phyloP scores from a whole-genome alignment of 2,888 invertebrate genomes.

The Tuta absoluta region DNA sequence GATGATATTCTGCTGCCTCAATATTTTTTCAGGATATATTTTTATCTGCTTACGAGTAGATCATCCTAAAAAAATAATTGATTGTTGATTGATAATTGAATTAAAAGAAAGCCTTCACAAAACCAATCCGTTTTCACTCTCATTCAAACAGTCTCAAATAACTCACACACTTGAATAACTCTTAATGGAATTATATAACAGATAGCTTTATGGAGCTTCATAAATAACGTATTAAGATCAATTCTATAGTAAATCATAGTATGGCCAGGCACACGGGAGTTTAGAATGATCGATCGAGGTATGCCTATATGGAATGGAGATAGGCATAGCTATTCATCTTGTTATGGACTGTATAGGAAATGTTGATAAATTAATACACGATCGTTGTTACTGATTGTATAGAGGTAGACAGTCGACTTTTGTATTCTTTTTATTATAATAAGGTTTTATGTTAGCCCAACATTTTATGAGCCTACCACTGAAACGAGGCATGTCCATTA shows the following conservation, averaged over 20 bases:
- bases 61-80: no score
- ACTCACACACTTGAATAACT: background rate
- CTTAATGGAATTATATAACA: background rate
- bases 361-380: constrained; percentile 10
- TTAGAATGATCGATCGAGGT: constrained; percentile 44
- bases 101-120: background rate
- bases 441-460: no score
- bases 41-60: no score
- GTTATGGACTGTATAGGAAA: background rate
- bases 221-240: constrained; percentile 45
- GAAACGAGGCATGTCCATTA: no score
- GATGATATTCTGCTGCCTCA: no score
- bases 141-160: background rate
- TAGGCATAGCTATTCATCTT: constrained; percentile 23
- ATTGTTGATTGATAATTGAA: background rate
- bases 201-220: constrained; percentile 36
- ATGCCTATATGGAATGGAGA: constrained; percentile 31
- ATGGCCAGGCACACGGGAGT: constrained; percentile 28
- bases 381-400: background rate
- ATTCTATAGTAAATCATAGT: constrained; percentile 44
- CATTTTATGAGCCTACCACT: no score
- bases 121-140: constrained; percentile 1
- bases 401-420: background rate
- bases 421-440: no score
- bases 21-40: no score